Evolutionary conservation across 2,113 vertebrate genomes (phyloP).

Genomic region (Heteronetta atricapilla): DNA sequence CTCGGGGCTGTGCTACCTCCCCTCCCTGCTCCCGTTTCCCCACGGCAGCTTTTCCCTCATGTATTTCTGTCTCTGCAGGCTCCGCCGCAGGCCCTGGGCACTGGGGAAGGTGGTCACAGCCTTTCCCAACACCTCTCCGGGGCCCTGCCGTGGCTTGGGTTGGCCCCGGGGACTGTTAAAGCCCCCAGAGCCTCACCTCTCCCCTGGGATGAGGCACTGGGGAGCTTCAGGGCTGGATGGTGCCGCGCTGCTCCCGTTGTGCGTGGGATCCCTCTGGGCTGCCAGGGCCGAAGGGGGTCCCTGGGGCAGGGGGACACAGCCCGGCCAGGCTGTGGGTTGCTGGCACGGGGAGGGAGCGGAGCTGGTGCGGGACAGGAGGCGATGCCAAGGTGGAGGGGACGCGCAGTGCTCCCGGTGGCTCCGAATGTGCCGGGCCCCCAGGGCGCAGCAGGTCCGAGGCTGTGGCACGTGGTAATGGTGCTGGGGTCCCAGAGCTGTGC

Average conservation of each 20-base stretch:
- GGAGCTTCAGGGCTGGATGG: neutral
- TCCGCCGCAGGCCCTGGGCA: neutral
- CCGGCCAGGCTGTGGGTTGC: neutral
- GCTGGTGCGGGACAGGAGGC: accelerated
- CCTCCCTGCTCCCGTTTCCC: neutral
- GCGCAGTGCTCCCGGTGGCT: neutral
- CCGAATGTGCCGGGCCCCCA: neutral
- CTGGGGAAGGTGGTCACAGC: accelerated
- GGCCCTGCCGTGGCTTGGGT: neutral
- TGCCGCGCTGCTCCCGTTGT: accelerated
- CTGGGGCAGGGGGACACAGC: neutral
- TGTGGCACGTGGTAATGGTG: accelerated
- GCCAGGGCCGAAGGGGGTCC: neutral
- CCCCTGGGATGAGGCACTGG: neutral
- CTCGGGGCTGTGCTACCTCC: neutral
- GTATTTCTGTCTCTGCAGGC: neutral
- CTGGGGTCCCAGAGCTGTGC: accelerated
- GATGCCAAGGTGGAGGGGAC: accelerated
- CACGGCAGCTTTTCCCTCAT: neutral
- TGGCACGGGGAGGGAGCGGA: accelerated
- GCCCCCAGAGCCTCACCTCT: neutral
- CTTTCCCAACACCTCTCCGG: neutral
- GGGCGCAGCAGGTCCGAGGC: neutral
- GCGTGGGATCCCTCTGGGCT: neutral
- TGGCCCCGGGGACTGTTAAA: too few relatives aligned